phyloP scores from a whole-genome alignment of 2,888 invertebrate genomes.

The Arge pagana region DNA sequence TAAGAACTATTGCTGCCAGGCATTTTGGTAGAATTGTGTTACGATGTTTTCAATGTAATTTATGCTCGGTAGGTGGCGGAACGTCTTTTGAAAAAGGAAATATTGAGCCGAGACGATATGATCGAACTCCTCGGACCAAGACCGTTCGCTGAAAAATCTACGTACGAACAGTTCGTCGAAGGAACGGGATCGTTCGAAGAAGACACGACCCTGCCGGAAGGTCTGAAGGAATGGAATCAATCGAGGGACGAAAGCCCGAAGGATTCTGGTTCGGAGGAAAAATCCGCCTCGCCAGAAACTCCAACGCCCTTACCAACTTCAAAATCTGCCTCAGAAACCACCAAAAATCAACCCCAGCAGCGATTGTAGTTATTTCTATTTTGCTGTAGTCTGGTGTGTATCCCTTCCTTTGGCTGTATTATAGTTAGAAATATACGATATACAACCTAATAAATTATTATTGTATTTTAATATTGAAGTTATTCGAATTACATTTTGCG shows the following conservation, averaged over 20 bases:
- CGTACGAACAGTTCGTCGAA: conserved; percentile 99
- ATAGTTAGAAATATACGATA: conserved; percentile 43
- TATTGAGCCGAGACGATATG: conserved; percentile 96
- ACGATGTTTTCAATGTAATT: neutral
- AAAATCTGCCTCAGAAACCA: conserved; percentile 22
- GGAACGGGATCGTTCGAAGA: conserved; percentile 98
- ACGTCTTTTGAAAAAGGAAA: conserved; percentile 89
- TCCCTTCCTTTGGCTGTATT: conserved; percentile 43
- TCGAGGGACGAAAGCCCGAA: conserved; percentile 57
- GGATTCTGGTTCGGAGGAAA: conserved; percentile 35
- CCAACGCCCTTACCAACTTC: conserved; percentile 1
- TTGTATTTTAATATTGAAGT: conserved; percentile 13
- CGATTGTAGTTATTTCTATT: conserved; percentile 42
- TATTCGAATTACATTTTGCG: neutral
- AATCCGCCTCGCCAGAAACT: too few relatives aligned
- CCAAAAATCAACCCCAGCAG: conserved; percentile 36
- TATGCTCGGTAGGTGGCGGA: conserved; percentile 67
- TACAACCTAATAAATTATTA: conserved; percentile 28
- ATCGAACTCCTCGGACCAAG: conserved; percentile 91
- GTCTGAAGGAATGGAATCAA: conserved; percentile 94
- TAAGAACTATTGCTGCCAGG: neutral
- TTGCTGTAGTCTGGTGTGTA: conserved; percentile 40
- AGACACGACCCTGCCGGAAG: conserved; percentile 92
- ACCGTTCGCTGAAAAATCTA: conserved; percentile 98
- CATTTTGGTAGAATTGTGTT: neutral